Evolutionary conservation across 2,113 vertebrate species (phyloP).

Genomic region (Hyaena hyaena): DNA sequence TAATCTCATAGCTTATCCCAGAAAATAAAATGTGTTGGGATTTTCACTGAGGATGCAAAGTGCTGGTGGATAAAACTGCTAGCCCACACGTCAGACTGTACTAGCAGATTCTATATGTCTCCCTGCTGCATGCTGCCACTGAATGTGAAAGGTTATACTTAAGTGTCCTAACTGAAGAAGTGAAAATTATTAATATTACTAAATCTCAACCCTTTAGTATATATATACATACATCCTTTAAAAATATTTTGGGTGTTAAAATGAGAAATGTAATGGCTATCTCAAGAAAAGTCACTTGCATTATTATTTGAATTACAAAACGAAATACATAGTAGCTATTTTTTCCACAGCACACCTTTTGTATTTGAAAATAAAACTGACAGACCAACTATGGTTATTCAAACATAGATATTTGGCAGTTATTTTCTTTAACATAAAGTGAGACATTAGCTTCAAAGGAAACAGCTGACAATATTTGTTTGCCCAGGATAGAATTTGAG

Average conservation of each 20-base stretch:
- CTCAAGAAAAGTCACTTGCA: not conserved
- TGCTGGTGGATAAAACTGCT: not conserved
- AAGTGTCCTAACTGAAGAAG: not conserved
- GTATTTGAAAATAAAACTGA: not conserved
- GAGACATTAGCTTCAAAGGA: not conserved
- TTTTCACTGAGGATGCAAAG: not conserved
- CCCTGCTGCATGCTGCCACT: rapidly evolving
- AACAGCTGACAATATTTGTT: not conserved
- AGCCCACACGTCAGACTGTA: not conserved
- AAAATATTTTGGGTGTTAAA: not conserved
- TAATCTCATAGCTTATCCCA: not conserved
- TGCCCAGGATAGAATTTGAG: not conserved
- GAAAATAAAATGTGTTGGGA: not conserved
- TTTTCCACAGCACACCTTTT: not conserved
- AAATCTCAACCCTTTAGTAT: not conserved
- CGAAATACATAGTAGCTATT: not conserved
- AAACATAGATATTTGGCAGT: not conserved
- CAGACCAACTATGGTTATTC: not conserved
- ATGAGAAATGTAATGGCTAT: not conserved
- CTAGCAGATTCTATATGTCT: not conserved
- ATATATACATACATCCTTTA: not conserved
- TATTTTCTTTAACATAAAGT: not conserved
- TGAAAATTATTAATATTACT: not conserved
- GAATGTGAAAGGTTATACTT: not conserved
- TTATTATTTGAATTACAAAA: not conserved